Evolutionary conservation across 2,113 vertebrate species (phyloP).

Genomic region (Prinia subflava): DNA sequence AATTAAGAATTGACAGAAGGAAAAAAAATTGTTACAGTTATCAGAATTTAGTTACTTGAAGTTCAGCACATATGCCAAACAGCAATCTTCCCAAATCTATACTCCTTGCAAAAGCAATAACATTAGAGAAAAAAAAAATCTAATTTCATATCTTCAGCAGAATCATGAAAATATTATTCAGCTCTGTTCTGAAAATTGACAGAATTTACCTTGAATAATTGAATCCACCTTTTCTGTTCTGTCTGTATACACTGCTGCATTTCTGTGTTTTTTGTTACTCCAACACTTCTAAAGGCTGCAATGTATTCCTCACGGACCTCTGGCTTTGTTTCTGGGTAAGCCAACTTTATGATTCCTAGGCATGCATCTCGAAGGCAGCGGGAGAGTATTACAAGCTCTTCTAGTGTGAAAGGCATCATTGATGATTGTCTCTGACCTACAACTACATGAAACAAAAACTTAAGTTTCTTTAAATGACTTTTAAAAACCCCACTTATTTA

Average conservation of each 20-base stretch:
- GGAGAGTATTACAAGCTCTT: conserved; percentile 88
- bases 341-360: conserved; percentile 95
- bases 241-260: conserved; percentile 89
- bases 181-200: background rate
- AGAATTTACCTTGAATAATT: conserved; percentile 89
- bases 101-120: background rate
- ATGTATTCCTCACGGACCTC: conserved; percentile 93
- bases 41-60: background rate
- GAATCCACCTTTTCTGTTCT: conserved; percentile 94
- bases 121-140: background rate
- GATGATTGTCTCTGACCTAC: conserved; percentile 87
- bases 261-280: conserved; percentile 84
- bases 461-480: background rate
- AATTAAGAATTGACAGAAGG: background rate
- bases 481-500: background rate
- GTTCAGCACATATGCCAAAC: background rate
- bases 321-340: conserved; percentile 92
- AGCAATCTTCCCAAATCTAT: background rate
- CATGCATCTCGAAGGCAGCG: conserved; percentile 94
- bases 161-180: background rate
- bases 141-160: background rate
- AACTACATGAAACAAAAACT: conserved; percentile 18
- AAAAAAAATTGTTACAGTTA: background rate
- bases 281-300: conserved; percentile 89
- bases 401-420: conserved; percentile 96